Evolutionary conservation across 2,113 vertebrate species (phyloP), one percentile per base, ranked within the genome.

Genomic region (Uria lomvia): DNA sequence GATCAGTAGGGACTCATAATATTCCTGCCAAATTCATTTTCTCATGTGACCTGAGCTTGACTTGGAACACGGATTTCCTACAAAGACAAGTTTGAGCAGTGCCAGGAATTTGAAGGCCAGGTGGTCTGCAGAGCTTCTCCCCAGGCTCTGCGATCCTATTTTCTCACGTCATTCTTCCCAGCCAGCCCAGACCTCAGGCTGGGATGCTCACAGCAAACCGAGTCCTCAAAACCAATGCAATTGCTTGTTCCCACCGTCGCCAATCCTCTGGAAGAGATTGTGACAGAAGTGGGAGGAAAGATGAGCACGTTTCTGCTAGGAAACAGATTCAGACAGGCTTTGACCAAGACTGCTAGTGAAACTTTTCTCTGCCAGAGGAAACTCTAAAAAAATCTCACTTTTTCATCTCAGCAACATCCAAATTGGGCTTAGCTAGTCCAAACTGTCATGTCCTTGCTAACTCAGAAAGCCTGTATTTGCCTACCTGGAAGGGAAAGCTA

Each of bases 1-100:
- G 94, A 95, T 96, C 72, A 86, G 73, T 59, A 94, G 68, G 90
- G 76, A 94, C 82, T 94, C 83, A 95, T 70, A 77, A 88, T 88
- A 93, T 91, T 74, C 92, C 90, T 96, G 95, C 92, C 95, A 96
- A 97, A 96, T 93, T 92, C 90, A 40, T 92, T 96, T 93, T 97
- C 96, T 96, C 96, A 94, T 93, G 95, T 96, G 96, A 97, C 96
- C 94, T 78, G 68, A 83, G 63, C 90, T 97, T 93, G 94, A 93
- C 96, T 96, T 95, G 79, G 94, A 97, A 96, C 92, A 92, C 78
- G 79, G 92, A 88, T 96, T 95, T 97, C 94, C 96, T 94, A 92
- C 90, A 90, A 86, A 96, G 95, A 86, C 68, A 95, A 91, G 82
- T 93, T 80, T 81, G 60, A 97, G 75, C 88, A 77, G 72, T 93